Evolutionary conservation across 2,113 vertebrate species (phyloP), one percentile per base, ranked within the genome.

Genomic region (Regulus satrapa): DNA sequence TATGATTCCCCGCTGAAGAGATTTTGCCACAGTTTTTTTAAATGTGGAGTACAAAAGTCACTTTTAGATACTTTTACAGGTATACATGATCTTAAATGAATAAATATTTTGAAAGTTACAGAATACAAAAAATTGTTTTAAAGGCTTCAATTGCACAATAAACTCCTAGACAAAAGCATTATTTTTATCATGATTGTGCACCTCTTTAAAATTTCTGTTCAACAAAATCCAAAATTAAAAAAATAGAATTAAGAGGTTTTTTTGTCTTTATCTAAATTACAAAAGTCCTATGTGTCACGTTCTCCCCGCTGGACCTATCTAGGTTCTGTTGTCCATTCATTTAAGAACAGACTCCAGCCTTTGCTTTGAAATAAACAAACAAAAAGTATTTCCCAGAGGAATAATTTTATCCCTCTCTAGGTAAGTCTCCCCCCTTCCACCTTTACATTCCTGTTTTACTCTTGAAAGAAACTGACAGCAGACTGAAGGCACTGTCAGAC

Each of bases 391-490:
- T 92, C 71, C 73, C 62, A 76, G 34, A 80, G 56, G 82, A 88
- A 58, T 92, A 92, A 83, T 83, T 94, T 73, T 87, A 66, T 69
- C 32, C 28, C 15, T 82, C 62, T 75, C 48, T 28, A 72, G 14
- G 4, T 92, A 72, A 64, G 66, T 19, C 12, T 67, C 36, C 13
- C 41, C n/a, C 43, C 29, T 82, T 82, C 9, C 0, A 3, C 21
- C 48, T 88, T 88, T 74, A 79, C 64, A 62, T 59, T 71, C 16
- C 21, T 32, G 5, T 66, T 66, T 78, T 88, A 62, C 67, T 83
- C 67, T 31, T 88, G 69, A 85, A 92, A 94, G 89, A 82, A 73
- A 87, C 49, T 92, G 93, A 94, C 84, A 95, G 93, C 77, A 91
- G 61, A 82, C 36, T 89, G 86, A 94, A 91, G 69, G 64, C 61